Evolutionary conservation across 2,113 vertebrate genomes (phyloP), one percentile per base, ranked within the genome.

Genomic region (Lasiurus cinereus): DNA sequence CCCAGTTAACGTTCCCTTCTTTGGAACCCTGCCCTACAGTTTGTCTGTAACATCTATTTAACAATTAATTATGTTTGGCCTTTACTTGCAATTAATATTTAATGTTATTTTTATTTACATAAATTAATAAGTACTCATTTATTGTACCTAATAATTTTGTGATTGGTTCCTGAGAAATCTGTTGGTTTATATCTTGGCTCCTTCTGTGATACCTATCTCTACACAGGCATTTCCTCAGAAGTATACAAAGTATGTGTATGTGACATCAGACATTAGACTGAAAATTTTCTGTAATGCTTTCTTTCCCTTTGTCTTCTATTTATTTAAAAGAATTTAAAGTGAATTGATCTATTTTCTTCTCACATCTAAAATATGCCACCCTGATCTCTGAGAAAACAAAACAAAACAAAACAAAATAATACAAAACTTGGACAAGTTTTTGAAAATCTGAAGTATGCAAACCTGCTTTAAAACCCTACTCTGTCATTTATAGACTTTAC

Each of bases 101-200:
- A 59, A 56, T 64, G 4, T 90, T 80, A 72, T 86, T 85, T 93
- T 91, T 83, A 74, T 86, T 78, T 94, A 72, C 6, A 9, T 79
- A 88, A 76, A 88, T 77, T 4, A 82, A 31, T 29, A 13, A 74
- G 29, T 70, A 50, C 19, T 64, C 19, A 27, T 72, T 93, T 14
- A 22, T 21, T 43, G 10, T 31, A 82, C 16, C 18, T 14, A 66
- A n/a, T 88, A 50, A 59, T 48, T 73, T 73, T 94, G 76, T 56
- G 2, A 77, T 62, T 12, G 14, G 18, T 19, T 94, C 15, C 46
- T 29, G 52, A 91, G 62, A 27, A 46, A 62, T 73, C 78, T 80
- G 8, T 88, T 70, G 8, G 8, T 33, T 84, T 90, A 46, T 54
- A 29, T 70, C 50, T 87, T 78, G 12, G 1, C 7, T 56, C 1